A percentile compares a stretch with the other conserved stretches of the same genome.
Conservation (phyloP, 1,140 invertebrate species). For the Orius insidiosus region DNA sequence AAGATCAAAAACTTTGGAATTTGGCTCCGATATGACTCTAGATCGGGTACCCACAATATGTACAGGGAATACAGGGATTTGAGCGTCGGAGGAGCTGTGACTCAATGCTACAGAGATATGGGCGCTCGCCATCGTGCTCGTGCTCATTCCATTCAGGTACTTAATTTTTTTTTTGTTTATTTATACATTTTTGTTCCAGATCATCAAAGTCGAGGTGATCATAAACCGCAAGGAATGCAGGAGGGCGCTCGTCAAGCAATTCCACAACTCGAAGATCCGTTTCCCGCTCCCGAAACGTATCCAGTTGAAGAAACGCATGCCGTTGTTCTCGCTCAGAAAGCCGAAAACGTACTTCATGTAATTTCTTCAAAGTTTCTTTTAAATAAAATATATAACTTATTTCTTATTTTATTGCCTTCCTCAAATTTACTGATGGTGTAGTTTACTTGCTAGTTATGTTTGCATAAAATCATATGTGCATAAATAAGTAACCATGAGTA, state of each 20-base stretch:
- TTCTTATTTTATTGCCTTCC: too few species aligned
- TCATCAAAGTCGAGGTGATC: constrained; percentile 90
- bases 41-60: constrained; percentile 99
- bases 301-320: constrained; percentile 50
- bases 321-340: constrained; percentile 65
- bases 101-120: constrained; percentile 98
- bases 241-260: constrained; percentile 90
- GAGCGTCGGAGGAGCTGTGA: constrained; percentile 86
- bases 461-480: too few species aligned
- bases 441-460: too few species aligned
- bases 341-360: constrained; percentile 89
- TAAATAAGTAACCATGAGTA: too few species aligned
- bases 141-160: constrained; percentile 76
- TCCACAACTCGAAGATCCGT: constrained; percentile 88
- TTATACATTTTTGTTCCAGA: constrained; percentile 38
- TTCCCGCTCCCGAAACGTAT: constrained; percentile 95
- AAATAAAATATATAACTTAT: too few species aligned
- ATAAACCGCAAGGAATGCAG: constrained; percentile 76
- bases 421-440: too few species aligned
- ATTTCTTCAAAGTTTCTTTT: too few species aligned
- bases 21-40: constrained; percentile 93
- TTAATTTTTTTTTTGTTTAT: background rate
- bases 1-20: constrained; percentile 99
- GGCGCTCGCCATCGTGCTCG: constrained; percentile 93
- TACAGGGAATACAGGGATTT: constrained; percentile 98